phyloP scores from a whole-genome alignment of 2,888 invertebrate genomes.

The Orthonevra nobilis region DNA sequence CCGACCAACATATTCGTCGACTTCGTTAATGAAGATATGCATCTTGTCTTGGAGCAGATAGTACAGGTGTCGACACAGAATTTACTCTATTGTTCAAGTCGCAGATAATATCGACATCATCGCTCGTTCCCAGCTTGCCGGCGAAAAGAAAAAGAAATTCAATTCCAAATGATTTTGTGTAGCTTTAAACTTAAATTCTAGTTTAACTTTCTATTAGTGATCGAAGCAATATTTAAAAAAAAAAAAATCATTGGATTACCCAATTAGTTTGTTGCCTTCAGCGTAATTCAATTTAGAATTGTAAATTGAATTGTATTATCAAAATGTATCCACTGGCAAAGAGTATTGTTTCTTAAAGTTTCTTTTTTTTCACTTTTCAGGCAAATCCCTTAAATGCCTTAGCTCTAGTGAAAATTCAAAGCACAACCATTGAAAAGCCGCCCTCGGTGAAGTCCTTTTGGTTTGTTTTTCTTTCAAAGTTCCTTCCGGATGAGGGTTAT shows the following conservation, averaged over 20 bases:
- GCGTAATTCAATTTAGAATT: slow-evolving; percentile 41
- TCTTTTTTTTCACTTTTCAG: background rate
- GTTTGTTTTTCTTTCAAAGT: slow-evolving; percentile 33
- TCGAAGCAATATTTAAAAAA: background rate
- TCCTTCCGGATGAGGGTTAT: slow-evolving; percentile 22
- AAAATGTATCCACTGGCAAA: slow-evolving; percentile 9
- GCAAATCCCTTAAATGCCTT: slow-evolving; percentile 31
- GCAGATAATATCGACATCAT: too few species aligned
- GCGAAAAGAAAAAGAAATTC: too few species aligned
- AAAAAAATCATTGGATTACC: slow-evolving; percentile 22
- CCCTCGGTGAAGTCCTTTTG: background rate
- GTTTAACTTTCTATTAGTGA: too few species aligned
- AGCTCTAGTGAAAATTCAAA: slow-evolving; percentile 22
- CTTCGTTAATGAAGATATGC: too few species aligned
- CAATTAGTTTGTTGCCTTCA: slow-evolving; percentile 20
- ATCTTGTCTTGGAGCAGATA: too few species aligned
- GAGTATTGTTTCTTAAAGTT: background rate
- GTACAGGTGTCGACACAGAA: too few species aligned
- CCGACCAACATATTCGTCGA: too few species aligned
- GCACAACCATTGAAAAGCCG: slow-evolving; percentile 11
- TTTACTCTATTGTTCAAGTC: too few species aligned
- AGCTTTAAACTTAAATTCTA: too few species aligned
- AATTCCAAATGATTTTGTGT: too few species aligned
- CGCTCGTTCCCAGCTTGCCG: too few species aligned
- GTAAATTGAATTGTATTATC: slow-evolving; percentile 37